These are phyloP conservation scores for Drosophila barbarae DNA, from an alignment of 2,888 invertebrate species.

Conservation along the genomic window DNA sequence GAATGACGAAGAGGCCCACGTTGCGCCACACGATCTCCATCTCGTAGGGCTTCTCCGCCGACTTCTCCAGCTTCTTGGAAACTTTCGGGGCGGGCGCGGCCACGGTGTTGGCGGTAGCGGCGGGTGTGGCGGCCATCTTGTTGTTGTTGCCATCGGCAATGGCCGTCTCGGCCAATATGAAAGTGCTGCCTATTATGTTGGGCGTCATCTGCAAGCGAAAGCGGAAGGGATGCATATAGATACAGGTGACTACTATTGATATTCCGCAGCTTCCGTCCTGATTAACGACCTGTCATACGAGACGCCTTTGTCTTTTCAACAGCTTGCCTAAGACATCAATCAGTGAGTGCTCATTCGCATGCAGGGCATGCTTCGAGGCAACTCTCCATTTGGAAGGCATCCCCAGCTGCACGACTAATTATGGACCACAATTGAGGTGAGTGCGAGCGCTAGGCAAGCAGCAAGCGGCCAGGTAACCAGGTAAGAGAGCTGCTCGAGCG, in stretches of 20 bases:
- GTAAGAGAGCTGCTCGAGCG: slow-evolving; percentile 33
- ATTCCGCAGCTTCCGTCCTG: slow-evolving; percentile 54
- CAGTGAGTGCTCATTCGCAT: slow-evolving; percentile 43
- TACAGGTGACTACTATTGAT: slow-evolving; percentile 15
- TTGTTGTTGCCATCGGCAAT: slow-evolving; percentile 75
- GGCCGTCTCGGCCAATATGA: slow-evolving; percentile 81
- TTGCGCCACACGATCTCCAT: slow-evolving; percentile 90
- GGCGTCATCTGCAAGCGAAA: slow-evolving; percentile 81
- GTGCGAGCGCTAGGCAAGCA: slow-evolving; percentile 8
- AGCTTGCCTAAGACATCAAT: slow-evolving; percentile 50
- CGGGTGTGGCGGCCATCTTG: slow-evolving; percentile 50
- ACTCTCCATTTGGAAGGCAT: slow-evolving; percentile 56
- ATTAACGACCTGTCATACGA: slow-evolving; percentile 59
- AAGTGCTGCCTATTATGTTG: slow-evolving; percentile 82
- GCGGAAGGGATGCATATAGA: slow-evolving; percentile 9
- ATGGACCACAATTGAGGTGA: slow-evolving; percentile 58
- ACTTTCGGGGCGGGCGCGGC: slow-evolving; percentile 39
- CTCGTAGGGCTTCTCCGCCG: slow-evolving; percentile 62
- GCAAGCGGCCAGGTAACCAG: slow-evolving; percentile 30
- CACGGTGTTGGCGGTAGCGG: slow-evolving; percentile 19
- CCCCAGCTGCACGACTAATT: slow-evolving; percentile 55
- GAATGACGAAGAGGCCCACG: slow-evolving; percentile 85
- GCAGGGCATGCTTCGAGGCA: slow-evolving; percentile 37
- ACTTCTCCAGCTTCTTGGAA: slow-evolving; percentile 44
- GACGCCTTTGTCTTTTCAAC: slow-evolving; percentile 41